Conservation (phyloP, 1,140 invertebrate species). For the Muscidifurax raptorellus region DNA sequence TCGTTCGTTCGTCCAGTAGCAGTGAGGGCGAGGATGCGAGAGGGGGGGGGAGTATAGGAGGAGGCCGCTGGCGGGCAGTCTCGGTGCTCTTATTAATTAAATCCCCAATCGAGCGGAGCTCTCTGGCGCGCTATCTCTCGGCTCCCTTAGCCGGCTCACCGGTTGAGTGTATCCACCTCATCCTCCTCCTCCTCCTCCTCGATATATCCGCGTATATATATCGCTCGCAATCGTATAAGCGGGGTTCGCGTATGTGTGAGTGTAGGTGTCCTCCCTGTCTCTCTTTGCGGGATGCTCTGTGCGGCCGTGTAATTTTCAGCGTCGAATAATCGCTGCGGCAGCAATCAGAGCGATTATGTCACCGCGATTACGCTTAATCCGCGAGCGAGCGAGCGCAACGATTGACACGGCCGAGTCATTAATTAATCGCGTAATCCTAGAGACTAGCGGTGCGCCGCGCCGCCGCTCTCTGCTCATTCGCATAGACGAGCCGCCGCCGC, state of each 20-base stretch:
- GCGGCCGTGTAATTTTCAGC: constrained; percentile 63
- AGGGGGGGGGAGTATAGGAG: neutral
- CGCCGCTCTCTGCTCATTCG: constrained; percentile 42
- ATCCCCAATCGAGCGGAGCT: constrained; percentile 31
- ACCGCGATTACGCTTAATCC: constrained; percentile 64
- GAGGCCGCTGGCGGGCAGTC: neutral
- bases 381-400: constrained; percentile 58
- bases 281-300: neutral
- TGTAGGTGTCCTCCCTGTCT: neutral
- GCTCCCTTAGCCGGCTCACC: neutral
- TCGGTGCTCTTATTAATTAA: constrained; percentile 51
- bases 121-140: constrained; percentile 10
- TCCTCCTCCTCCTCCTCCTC: constrained; percentile 1
- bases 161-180: neutral
- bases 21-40: no score
- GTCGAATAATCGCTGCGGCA: constrained; percentile 62
- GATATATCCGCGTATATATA: neutral
- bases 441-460: constrained; percentile 16
- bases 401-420: constrained; percentile 68
- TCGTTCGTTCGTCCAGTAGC: neutral
- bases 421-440: constrained; percentile 69
- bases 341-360: constrained; percentile 69
- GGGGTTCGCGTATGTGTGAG: neutral
- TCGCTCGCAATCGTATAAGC: neutral
- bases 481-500: constrained; percentile 41